phyloP scores from a whole-genome alignment of 2,888 invertebrate species.

The Dicycla oo region DNA sequence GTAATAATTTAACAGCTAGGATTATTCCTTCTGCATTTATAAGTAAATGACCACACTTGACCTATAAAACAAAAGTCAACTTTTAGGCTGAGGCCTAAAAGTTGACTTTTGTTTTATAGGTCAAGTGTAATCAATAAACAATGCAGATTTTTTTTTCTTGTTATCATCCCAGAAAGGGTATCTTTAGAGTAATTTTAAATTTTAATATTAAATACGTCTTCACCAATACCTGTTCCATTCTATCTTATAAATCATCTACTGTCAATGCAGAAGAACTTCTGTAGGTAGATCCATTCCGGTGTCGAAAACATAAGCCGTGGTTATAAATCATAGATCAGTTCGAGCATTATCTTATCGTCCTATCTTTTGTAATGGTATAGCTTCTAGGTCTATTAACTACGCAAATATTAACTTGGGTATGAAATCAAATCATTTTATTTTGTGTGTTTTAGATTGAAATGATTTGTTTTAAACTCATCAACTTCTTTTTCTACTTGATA shows the following conservation, averaged over 20 bases:
- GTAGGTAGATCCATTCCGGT: slow-evolving; percentile 39
- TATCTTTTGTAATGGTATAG: slow-evolving; percentile 26
- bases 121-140: neutral
- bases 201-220: neutral
- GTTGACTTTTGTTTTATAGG: too few species aligned
- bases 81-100: too few species aligned
- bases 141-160: too few species aligned
- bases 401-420: slow-evolving; percentile 8
- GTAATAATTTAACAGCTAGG: too few species aligned
- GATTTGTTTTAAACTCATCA: neutral
- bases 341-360: slow-evolving; percentile 31
- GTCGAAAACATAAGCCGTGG: slow-evolving; percentile 47
- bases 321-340: slow-evolving; percentile 42
- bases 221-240: slow-evolving; percentile 20
- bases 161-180: neutral
- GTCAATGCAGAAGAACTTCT: slow-evolving; percentile 48
- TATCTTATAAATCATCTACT: slow-evolving; percentile 38
- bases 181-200: neutral
- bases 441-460: neutral
- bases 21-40: too few species aligned
- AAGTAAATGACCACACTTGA: too few species aligned
- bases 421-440: neutral
- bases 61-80: too few species aligned
- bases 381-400: neutral
- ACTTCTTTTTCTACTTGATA: neutral